These are phyloP conservation scores for Aporophyla lueneburgensis DNA, from an alignment of 2,888 invertebrate species.

Conservation along the genomic window DNA sequence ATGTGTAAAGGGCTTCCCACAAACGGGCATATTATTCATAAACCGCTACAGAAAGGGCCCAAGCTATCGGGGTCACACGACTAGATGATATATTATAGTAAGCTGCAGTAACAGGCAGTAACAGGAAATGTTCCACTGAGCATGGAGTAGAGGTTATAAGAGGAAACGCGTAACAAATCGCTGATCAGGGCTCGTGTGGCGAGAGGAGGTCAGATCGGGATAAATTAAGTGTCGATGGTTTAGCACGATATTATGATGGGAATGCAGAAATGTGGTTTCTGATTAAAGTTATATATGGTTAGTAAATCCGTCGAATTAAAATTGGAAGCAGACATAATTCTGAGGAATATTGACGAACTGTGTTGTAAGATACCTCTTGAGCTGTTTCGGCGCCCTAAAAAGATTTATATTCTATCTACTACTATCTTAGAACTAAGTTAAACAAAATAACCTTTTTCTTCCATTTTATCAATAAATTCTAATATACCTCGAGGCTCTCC, in stretches of 20 bases:
- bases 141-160: slow-evolving; percentile 51
- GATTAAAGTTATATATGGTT: not conserved
- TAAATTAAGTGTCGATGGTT: slow-evolving; percentile 59
- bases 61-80: slow-evolving; percentile 62
- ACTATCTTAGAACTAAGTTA: not conserved
- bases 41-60: slow-evolving; percentile 50
- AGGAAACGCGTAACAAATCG: slow-evolving; percentile 72
- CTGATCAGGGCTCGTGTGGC: slow-evolving; percentile 66
- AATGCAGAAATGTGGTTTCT: slow-evolving; percentile 9
- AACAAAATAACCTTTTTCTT: not conserved
- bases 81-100: slow-evolving; percentile 62
- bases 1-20: slow-evolving; percentile 56
- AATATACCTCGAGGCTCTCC: slow-evolving; percentile 5
- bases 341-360: not conserved
- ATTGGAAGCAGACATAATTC: not conserved
- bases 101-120: slow-evolving; percentile 58
- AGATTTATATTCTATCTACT: not conserved
- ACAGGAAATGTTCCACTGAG: slow-evolving; percentile 64
- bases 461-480: slow-evolving; percentile 11
- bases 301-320: not conserved
- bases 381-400: not conserved
- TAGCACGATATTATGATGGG: slow-evolving; percentile 39
- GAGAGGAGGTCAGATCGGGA: slow-evolving; percentile 57
- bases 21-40: slow-evolving; percentile 61
- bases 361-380: too few relatives aligned